Percentiles rank a stretch among this genome's conserved stretches.
Conservation (phyloP, 2,797 vertebrate genomes). For the Taeniopygia guttata region DNA sequence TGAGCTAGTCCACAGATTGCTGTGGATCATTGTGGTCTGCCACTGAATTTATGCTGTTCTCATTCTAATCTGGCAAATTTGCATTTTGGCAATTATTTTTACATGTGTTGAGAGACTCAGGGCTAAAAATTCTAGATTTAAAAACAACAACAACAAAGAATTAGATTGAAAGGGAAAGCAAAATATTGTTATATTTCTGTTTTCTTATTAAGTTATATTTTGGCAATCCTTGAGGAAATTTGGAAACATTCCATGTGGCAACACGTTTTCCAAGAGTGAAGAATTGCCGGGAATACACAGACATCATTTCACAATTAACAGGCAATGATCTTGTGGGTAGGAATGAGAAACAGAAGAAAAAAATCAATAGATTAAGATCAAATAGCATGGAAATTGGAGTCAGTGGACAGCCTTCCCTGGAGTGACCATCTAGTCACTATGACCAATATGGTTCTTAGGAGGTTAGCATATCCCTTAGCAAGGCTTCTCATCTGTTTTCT, state of each 20-base stretch:
- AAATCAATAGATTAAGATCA: neutral
- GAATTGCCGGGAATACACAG: neutral
- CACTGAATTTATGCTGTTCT: neutral
- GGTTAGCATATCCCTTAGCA: neutral
- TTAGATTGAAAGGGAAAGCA: conserved; percentile 22
- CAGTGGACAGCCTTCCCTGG: neutral
- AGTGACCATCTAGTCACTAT: neutral
- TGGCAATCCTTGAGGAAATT: conserved; percentile 42
- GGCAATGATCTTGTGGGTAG: neutral
- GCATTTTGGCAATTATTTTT: conserved; percentile 43
- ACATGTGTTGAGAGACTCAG: neutral
- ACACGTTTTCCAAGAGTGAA: conserved; percentile 41
- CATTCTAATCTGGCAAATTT: conserved; percentile 6
- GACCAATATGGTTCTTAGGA: neutral
- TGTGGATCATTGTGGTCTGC: neutral
- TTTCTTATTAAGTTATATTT: conserved; percentile 57
- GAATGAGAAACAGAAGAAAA: conserved; percentile 14
- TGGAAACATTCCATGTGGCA: conserved; percentile 47
- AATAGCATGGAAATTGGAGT: neutral
- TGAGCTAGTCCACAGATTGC: neutral
- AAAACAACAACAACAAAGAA: conserved; percentile 27
- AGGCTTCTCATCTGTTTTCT: neutral
- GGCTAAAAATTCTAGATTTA: conserved; percentile 13
- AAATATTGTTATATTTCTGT: conserved; percentile 47
- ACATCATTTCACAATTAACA: conserved; percentile 7